Conservation (phyloP, 2,113 vertebrate genomes). For the Apeltes quadracus region DNA sequence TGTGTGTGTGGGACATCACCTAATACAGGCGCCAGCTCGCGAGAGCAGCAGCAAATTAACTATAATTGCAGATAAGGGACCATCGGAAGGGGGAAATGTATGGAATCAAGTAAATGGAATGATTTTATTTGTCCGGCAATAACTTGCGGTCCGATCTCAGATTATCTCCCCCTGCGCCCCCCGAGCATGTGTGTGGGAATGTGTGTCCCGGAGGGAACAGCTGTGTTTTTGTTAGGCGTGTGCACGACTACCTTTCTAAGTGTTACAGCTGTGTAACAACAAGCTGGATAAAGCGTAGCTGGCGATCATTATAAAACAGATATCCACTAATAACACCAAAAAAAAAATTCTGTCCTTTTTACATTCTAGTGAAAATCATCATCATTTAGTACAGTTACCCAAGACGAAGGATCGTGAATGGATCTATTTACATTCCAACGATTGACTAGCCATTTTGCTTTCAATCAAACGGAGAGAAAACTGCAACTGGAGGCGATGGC, state of each 20-base stretch:
- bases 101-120: slow-evolving; percentile 67
- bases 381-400: not conserved
- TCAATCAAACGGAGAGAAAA: slow-evolving; percentile 30
- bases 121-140: slow-evolving; percentile 58
- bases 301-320: slow-evolving; percentile 47
- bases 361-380: slow-evolving; percentile 3
- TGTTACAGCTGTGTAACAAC: slow-evolving; percentile 55
- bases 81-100: slow-evolving; percentile 59
- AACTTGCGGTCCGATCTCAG: slow-evolving; percentile 53
- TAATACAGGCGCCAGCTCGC: slow-evolving; percentile 38
- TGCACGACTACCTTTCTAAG: slow-evolving; percentile 43
- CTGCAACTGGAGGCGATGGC: slow-evolving; percentile 3
- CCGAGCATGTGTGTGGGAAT: slow-evolving; percentile 9
- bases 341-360: slow-evolving; percentile 16
- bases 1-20: slow-evolving; percentile 32
- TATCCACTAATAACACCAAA: slow-evolving; percentile 28
- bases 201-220: slow-evolving; percentile 41
- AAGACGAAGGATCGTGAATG: not conserved
- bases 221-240: slow-evolving; percentile 42
- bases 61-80: slow-evolving; percentile 71
- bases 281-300: slow-evolving; percentile 53
- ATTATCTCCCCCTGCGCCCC: slow-evolving; percentile 27
- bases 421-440: not conserved
- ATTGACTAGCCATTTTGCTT: not conserved
- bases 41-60: slow-evolving; percentile 68